Evolutionary conservation across 1,140 invertebrate genomes (phyloP), one percentile per base, ranked within the genome.

Genomic region (Drosophila sechellia): DNA sequence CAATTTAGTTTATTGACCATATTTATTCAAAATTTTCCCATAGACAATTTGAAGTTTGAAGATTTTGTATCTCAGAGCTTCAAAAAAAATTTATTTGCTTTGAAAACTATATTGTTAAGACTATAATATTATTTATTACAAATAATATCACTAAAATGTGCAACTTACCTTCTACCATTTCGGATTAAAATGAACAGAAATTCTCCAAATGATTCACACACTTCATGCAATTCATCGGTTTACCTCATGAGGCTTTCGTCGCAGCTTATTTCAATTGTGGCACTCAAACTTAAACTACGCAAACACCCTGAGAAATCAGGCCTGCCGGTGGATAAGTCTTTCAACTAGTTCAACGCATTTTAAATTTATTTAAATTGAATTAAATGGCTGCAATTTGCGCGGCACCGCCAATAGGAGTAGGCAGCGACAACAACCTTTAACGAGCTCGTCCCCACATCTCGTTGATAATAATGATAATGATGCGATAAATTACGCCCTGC

Each of bases 361-460:
- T 87, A 87, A 86, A 86, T 86, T 86, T 86, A 87, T 86, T 86
- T 86, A 87, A 86, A 86, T 86, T 86, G 83, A 86, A 86, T 86
- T 86, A 86, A 86, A 87, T 86, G 83, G 83, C 83, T 87, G 79
- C 83, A 86, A 86, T 87, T 86, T 86, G 65, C 64, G 66, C 61
- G 79, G 78, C 77, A 81, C 58, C 78, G 78, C 78, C 76, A 70
- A 75, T 68, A 63, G 55, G 71, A 72, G 49, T 52, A 52, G 17
- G 65, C 54, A 69, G 66, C 66, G 64, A 70, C 64, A 70, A 68
- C 64, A 68, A 68, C 64, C 64, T 68, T 68, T 65, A 68, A 68
- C 64, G 37, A 68, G 45, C 64, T 34, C 31, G 60, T 66, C 77
- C 56, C 68, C 65, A 54, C 45, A 50, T 53, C 60, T 45, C 46